Percentiles rank a stretch among this genome's conserved stretches.
Evolutionary conservation across 2,113 vertebrate genomes (phyloP).

Genomic region (Platichthys flesus): DNA sequence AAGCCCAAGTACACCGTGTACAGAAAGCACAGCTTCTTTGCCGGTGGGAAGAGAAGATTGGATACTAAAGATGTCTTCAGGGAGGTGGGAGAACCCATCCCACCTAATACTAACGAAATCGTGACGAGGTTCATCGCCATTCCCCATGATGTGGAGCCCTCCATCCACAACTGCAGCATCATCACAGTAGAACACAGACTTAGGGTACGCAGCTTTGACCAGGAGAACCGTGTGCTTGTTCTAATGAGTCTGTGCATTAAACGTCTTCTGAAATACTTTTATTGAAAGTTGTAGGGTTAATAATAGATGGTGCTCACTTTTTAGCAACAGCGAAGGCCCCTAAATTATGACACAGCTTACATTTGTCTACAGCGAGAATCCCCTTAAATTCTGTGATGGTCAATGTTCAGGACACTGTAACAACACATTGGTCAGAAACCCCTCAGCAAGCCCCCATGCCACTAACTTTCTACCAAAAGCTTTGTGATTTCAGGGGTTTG

Average conservation of each 20-base stretch:
- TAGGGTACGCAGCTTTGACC: constrained; percentile 62
- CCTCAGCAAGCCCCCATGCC: no score
- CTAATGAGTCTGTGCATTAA: background rate
- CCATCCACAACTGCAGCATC: constrained; percentile 70
- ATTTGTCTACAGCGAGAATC: no score
- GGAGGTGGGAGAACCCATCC: constrained; percentile 73
- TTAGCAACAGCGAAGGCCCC: background rate
- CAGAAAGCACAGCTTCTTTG: constrained; percentile 78
- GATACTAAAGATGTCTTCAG: constrained; percentile 62
- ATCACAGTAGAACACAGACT: constrained; percentile 78
- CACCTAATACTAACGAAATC: constrained; percentile 29
- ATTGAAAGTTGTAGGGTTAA: background rate
- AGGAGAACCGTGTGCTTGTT: background rate
- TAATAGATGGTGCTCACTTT: background rate
- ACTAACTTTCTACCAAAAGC: no score
- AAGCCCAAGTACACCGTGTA: constrained; percentile 78
- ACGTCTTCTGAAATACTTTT: background rate
- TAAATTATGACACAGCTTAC: no score
- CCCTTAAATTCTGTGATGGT: no score
- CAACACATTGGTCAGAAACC: no score
- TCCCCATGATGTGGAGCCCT: constrained; percentile 52
- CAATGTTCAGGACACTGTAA: no score
- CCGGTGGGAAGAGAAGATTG: constrained; percentile 37
- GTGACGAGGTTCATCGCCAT: constrained; percentile 64
- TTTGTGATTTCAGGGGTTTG: no score